A percentile compares a stretch with the other conserved stretches of the same genome.
These are phyloP conservation scores for Cynocephalus volans DNA, from an alignment of 2,113 vertebrate genomes.

Conservation along the genomic window DNA sequence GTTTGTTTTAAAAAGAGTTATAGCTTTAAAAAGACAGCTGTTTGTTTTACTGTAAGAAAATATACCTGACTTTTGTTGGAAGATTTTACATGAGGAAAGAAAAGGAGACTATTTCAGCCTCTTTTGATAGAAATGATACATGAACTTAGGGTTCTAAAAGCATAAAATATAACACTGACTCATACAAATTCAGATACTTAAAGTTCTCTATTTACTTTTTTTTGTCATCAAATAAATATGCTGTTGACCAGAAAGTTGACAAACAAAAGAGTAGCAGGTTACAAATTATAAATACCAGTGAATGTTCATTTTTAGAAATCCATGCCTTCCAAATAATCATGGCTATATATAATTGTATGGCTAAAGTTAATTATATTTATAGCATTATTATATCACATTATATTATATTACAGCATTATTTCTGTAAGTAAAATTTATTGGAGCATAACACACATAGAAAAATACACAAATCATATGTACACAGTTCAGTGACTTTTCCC, in stretches of 20 bases:
- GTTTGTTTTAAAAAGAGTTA: not conserved
- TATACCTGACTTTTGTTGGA: not conserved
- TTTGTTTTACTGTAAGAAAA: not conserved
- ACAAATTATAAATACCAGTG: not conserved
- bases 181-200: no score
- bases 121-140: not conserved
- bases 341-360: not conserved
- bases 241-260: not conserved
- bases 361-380: not conserved
- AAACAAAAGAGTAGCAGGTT: not conserved
- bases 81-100: not conserved
- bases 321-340: not conserved
- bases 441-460: not conserved
- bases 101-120: not conserved
- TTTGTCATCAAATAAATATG: not conserved
- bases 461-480: not conserved
- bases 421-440: not conserved
- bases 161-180: not conserved
- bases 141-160: not conserved
- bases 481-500: not conserved
- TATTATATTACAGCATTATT: not conserved
- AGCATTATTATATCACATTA: not conserved
- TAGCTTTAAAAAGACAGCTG: not conserved
- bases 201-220: not conserved
- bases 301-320: slow-evolving; percentile 1